Evolutionary conservation across 2,888 invertebrate species (phyloP), one percentile per base, ranked within the genome.

Genomic region (Helicoverpa assulta): DNA sequence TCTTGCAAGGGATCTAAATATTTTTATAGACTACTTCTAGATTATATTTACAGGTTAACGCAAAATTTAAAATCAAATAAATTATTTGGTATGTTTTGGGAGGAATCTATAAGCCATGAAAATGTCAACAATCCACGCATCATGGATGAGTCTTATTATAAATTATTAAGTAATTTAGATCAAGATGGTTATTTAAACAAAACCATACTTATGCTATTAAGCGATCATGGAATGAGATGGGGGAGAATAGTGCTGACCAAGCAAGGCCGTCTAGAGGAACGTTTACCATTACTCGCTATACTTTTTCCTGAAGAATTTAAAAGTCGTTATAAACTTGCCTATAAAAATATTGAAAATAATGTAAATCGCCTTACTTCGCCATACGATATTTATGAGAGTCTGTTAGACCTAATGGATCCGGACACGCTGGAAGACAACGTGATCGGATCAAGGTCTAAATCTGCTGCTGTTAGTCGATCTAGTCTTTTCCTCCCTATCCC

Each of bases 161-260:
- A 94, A 1, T 95, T 97, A 80, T 90, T 98, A 50, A 87, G 90
- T 54, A 86, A 94, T 60, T 83, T 97, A 73, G 87, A 96, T 50
- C 72, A 87, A 0, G 86, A 91, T 0, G 94, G 95, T 0, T 90
- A 96, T 54, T 90, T 98, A 29, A 96, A 97, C 61, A 94, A 96
- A 26, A 98, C 98, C 0, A 96, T 97, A n/a, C 71, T 97, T 21
- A 91, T 98, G 50, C 90, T 98, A 12, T 96, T 98, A 94, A 98
- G 98, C 88, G 99, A 99, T 88, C 99, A 99, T 86, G 99, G 99
- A 0, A 97, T 98, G 76, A 95, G 99, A 71, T 98, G 97, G 97
- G 99, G 98, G 0, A 94, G 95, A 2, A 98, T 98, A 78, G 96
- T 98, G 3, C 93, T 96, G 66, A 98, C 98, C 0, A 97, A 97